phyloP scores from a whole-genome alignment of 2,797 vertebrate species.

The Lacerta bilineata region DNA sequence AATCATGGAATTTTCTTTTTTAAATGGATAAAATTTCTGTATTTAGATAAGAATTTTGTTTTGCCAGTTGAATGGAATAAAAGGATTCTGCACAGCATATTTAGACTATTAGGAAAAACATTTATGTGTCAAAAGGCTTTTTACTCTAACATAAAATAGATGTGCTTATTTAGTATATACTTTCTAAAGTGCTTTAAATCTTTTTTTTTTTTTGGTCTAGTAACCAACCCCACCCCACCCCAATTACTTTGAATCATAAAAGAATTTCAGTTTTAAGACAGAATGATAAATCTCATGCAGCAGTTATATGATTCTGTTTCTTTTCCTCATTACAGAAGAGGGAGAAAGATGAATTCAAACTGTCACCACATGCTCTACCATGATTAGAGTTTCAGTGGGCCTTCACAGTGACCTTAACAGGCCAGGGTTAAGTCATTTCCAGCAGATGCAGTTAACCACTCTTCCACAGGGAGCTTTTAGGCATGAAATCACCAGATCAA shows the following conservation, averaged over 20 bases:
- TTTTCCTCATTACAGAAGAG: slow-evolving; percentile 30
- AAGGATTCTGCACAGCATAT: slow-evolving; percentile 27
- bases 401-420: slow-evolving; percentile 1
- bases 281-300: not conserved
- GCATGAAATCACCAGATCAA: slow-evolving; percentile 42
- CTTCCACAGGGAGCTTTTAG: slow-evolving; percentile 52
- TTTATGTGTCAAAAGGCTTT: slow-evolving; percentile 11
- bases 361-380: not conserved
- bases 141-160: slow-evolving; percentile 36
- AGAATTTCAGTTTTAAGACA: slow-evolving; percentile 26
- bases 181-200: not conserved
- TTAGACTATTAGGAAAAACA: not conserved
- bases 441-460: slow-evolving; percentile 12
- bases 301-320: not conserved
- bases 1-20: slow-evolving; percentile 29
- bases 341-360: slow-evolving; percentile 36
- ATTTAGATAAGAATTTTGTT: slow-evolving; percentile 48
- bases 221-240: not conserved
- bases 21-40: slow-evolving; percentile 27
- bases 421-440: slow-evolving; percentile 11
- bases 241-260: slow-evolving; percentile 30
- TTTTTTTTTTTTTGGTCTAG: not conserved
- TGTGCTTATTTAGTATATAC: slow-evolving; percentile 10
- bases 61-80: slow-evolving; percentile 40
- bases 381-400: slow-evolving; percentile 31